Base-by-base conservation (phyloP, 2,888 invertebrate species). In the Stenodera caucasica region DNA sequence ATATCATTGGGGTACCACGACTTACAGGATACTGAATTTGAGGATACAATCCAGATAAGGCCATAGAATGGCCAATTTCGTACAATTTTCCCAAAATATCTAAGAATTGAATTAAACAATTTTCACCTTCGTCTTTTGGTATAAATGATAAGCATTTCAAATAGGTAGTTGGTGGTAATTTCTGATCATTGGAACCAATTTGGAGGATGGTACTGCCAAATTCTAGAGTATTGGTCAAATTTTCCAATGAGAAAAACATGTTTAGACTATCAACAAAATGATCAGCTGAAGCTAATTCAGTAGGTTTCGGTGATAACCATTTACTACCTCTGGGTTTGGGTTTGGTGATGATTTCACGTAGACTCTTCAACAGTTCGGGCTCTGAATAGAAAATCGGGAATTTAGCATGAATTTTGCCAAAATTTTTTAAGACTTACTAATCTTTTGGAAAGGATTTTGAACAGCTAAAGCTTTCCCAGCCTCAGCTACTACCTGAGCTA, bases 1-100 rank as follows among this genome's bases (percentile, higher is more conserved):
- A 86, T n/a, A 76, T 73, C 75, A 75, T 75, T 37, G 70, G 71
- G n/a, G 76, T 76, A 14, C 73, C 73, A 35, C 90, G 85, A 0
- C 94, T 90, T 0, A 97, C 96, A 0, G 97, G 97, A 78, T 87
- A 94, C 45, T 85, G 74, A 0, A 94, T 82, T 21, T 83, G 78
- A 0, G 94, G 91, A 79, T 94, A 96, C 33, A 98, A 82, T 58
- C 88, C 86, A 0, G 89, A 84, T 2, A 95, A 78, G 63, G 89
- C 85, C 1, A 92, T 86, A 72, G 91, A 88, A 55, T 90, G 74
- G 1, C 98, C 97, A 26, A 84, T 82, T 66, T 88, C 86, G 80
- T 90, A 96, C 62, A 96, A 78, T 21, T 33, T 8, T 8, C 33
- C 60, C 40, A 49, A 15, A 50, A 59, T 1, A 4, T 55, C 45